Conservation (phyloP, 2,888 invertebrate genomes). For the Stenolophus ochropezus region DNA sequence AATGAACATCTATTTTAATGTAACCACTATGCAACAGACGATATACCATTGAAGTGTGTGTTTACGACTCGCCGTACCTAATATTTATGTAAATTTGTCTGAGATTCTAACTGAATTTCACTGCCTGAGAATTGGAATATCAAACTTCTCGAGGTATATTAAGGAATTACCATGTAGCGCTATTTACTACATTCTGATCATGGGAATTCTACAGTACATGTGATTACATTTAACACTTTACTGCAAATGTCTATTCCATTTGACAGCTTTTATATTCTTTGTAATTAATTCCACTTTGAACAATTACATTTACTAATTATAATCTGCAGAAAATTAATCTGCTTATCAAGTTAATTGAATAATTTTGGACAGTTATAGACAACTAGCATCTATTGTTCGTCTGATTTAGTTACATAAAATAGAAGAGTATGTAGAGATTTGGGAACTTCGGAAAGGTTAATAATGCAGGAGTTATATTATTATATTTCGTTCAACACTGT, state of each 20-base stretch:
- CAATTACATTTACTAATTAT: too few relatives aligned
- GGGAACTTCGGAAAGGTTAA: too few relatives aligned
- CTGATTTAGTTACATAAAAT: too few relatives aligned
- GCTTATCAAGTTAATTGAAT: too few relatives aligned
- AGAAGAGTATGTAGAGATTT: too few relatives aligned
- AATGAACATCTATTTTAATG: slow-evolving; percentile 25
- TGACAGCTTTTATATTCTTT: background rate
- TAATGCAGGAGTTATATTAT: too few relatives aligned
- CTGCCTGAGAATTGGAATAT: slow-evolving; percentile 34
- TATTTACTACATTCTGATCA: slow-evolving; percentile 20
- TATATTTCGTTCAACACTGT: too few relatives aligned
- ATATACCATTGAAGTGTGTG: slow-evolving; percentile 16
- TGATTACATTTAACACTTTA: background rate
- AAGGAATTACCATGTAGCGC: slow-evolving; percentile 31
- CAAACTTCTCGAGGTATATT: slow-evolving; percentile 1
- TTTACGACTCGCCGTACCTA: slow-evolving; percentile 10
- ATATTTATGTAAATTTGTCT: background rate
- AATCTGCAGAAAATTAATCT: too few relatives aligned
- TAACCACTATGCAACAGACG: slow-evolving; percentile 15
- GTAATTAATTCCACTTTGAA: too few relatives aligned
- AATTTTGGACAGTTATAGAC: too few relatives aligned
- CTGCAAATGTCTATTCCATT: background rate
- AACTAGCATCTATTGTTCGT: too few relatives aligned
- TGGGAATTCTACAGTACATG: background rate
- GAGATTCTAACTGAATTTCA: background rate